phyloP scores from a whole-genome alignment of 2,888 invertebrate species.

The Tenodera sinensis region DNA sequence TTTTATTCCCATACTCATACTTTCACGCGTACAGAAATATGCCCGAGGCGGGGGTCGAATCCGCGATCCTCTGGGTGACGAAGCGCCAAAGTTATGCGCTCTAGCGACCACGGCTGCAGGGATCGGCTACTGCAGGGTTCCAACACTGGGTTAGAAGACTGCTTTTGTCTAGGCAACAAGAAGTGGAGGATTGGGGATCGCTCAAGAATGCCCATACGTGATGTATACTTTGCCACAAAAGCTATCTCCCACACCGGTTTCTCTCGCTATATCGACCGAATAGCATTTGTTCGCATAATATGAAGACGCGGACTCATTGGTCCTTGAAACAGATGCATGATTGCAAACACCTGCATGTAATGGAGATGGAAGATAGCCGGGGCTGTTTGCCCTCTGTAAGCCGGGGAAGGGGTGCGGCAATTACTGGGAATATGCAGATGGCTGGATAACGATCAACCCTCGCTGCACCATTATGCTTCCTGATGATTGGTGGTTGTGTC shows the following conservation, averaged over 20 bases:
- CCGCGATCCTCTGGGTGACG: too few species aligned
- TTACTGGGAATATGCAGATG: background rate
- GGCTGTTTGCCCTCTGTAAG: background rate
- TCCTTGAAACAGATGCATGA: background rate
- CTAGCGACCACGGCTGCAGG: too few species aligned
- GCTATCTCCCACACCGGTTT: background rate
- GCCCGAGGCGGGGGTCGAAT: too few species aligned
- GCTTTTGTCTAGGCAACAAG: too few species aligned
- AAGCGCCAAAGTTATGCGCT: too few species aligned
- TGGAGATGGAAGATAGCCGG: background rate
- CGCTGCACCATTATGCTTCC: background rate
- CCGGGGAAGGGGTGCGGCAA: background rate
- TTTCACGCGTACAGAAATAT: too few species aligned
- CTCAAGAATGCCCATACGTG: too few species aligned
- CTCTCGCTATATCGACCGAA: background rate
- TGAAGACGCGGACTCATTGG: background rate
- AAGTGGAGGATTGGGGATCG: too few species aligned
- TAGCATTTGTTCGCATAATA: background rate
- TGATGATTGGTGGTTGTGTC: background rate
- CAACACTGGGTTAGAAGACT: too few species aligned
- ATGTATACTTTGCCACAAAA: background rate
- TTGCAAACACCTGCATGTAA: background rate
- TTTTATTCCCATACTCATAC: too few species aligned
- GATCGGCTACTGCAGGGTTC: too few species aligned
- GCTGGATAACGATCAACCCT: background rate